Percentiles rank a stretch among this genome's conserved stretches.
Conservation (phyloP, 2,888 invertebrate genomes). For the Galerucella calmariensis region DNA sequence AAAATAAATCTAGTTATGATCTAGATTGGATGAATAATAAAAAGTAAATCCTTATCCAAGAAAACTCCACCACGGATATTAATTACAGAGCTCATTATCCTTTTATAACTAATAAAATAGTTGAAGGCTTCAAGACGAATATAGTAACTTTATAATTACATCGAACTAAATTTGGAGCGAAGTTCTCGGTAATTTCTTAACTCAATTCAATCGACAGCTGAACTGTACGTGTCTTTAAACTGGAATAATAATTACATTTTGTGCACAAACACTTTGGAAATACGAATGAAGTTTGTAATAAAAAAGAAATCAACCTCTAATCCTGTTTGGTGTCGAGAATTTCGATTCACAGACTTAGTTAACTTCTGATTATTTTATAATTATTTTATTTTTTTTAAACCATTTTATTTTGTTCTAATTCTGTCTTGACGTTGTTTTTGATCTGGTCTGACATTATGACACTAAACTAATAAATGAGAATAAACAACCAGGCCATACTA, state of each 20-base stretch:
- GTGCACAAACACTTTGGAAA: not conserved
- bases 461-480: too few relatives aligned
- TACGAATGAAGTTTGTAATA: not conserved
- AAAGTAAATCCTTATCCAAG: not conserved
- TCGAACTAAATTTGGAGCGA: not conserved
- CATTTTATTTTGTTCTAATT: too few relatives aligned
- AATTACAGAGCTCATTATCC: constrained; percentile 1
- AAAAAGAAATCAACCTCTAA: too few relatives aligned
- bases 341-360: too few relatives aligned
- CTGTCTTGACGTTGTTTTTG: too few relatives aligned
- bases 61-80: not conserved
- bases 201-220: not conserved
- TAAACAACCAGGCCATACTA: too few relatives aligned
- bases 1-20: not conserved
- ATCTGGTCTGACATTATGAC: too few relatives aligned
- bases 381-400: too few relatives aligned
- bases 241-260: constrained; percentile 13
- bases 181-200: not conserved
- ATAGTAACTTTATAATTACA: not conserved
- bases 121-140: not conserved
- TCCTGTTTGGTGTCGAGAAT: too few relatives aligned
- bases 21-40: not conserved
- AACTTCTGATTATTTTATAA: too few relatives aligned
- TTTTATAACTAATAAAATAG: not conserved
- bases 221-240: not conserved